Conservation (phyloP, 1,140 invertebrate species). For the Papilio polytes region DNA sequence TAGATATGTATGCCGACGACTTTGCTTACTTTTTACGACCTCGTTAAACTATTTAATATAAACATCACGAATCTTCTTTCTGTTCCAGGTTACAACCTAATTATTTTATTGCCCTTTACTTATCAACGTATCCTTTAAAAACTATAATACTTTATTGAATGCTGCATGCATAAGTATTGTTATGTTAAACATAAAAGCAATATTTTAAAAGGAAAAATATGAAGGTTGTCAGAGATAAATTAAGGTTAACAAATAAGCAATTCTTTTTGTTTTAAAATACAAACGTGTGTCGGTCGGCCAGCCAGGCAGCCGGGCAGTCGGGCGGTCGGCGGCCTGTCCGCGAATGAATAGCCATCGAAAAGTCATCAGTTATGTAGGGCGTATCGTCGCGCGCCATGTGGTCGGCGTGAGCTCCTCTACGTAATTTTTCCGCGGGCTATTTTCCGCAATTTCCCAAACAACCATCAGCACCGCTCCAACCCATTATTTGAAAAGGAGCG, state of each 20-base stretch:
- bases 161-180: not conserved
- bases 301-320: conserved; percentile 12
- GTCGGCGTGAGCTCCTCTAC: conserved; percentile 58
- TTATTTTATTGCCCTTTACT: not conserved
- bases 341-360: conserved; percentile 80
- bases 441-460: conserved; percentile 75
- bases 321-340: conserved; percentile 47
- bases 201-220: conserved; percentile 23
- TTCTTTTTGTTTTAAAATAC: conserved; percentile 36
- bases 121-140: not conserved
- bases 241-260: conserved; percentile 34
- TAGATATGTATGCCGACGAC: conserved; percentile 8
- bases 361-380: conserved; percentile 81
- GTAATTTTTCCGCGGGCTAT: conserved; percentile 78
- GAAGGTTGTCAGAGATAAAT: conserved; percentile 11
- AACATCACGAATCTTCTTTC: not conserved
- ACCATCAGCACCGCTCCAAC: conserved; percentile 55
- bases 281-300: conserved; percentile 42
- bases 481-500: conserved; percentile 52
- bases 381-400: conserved; percentile 77
- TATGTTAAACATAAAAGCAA: not conserved
- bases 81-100: not conserved
- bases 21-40: not conserved
- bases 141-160: not conserved
- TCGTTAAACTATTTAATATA: not conserved